Evolutionary conservation across 2,888 invertebrate genomes (phyloP).

Genomic region (Scaeva pyrastri): DNA sequence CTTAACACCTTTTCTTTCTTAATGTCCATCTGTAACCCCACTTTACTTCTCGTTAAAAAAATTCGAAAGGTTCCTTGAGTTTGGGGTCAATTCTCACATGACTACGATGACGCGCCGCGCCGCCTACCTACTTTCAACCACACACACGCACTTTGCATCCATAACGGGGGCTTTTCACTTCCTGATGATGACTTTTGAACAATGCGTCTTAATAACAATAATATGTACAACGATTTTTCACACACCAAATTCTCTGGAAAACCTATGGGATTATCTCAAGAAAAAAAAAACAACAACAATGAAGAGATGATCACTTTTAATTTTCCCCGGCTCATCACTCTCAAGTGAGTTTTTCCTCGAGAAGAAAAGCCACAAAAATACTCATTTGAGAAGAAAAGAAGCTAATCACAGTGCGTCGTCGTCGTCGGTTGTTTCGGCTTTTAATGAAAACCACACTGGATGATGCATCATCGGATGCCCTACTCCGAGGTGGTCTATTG

Average conservation of each 20-base stretch:
- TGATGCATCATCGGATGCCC: background rate
- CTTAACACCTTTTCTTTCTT: slow-evolving; percentile 49
- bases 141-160: slow-evolving; percentile 53
- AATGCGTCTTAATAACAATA: slow-evolving; percentile 45
- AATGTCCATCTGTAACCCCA: slow-evolving; percentile 10
- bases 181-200: slow-evolving; percentile 48
- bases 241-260: slow-evolving; percentile 18
- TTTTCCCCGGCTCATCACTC: slow-evolving; percentile 68
- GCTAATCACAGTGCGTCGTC: slow-evolving; percentile 60
- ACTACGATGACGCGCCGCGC: background rate
- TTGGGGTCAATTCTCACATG: slow-evolving; percentile 62
- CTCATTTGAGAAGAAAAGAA: slow-evolving; percentile 59
- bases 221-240: slow-evolving; percentile 47
- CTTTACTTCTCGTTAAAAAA: slow-evolving; percentile 44
- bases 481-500: slow-evolving; percentile 33
- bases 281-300: slow-evolving; percentile 45
- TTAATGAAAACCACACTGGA: slow-evolving; percentile 46
- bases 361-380: slow-evolving; percentile 22
- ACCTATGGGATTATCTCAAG: background rate
- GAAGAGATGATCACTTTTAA: slow-evolving; percentile 64
- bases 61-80: slow-evolving; percentile 39
- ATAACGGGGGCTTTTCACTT: slow-evolving; percentile 44
- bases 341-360: slow-evolving; percentile 27
- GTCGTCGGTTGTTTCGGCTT: too few species aligned
- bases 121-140: background rate